Evolutionary conservation across 1,140 invertebrate species (phyloP).

Genomic region (Phortica variegata): DNA sequence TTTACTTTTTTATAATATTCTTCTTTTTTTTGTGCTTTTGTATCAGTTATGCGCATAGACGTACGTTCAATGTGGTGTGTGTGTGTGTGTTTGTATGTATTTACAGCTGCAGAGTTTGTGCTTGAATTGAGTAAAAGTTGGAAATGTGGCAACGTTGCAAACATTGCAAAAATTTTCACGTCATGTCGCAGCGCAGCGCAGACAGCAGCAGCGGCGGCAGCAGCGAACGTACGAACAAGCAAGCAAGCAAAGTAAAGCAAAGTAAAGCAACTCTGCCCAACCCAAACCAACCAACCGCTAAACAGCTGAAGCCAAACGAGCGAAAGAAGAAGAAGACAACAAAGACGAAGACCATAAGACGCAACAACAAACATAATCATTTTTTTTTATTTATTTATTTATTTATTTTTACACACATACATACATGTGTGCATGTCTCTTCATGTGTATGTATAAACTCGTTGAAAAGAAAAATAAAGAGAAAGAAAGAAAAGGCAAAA

Average conservation of each 20-base stretch:
- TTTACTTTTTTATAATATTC: too few relatives aligned
- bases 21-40: too few relatives aligned
- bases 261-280: too few relatives aligned
- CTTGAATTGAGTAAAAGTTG: conserved; percentile 7
- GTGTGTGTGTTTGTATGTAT: too few relatives aligned
- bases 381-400: not conserved
- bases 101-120: conserved; percentile 4
- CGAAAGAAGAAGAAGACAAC: not conserved
- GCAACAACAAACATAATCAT: not conserved
- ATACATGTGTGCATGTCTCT: conserved; percentile 2
- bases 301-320: too few relatives aligned
- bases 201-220: too few relatives aligned
- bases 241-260: too few relatives aligned
- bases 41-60: too few relatives aligned
- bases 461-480: not conserved
- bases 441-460: conserved; percentile 1
- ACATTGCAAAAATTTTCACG: too few relatives aligned
- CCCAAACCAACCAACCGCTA: too few relatives aligned
- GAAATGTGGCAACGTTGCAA: conserved; percentile 12
- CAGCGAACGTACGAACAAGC: too few relatives aligned
- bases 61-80: conserved; percentile 1
- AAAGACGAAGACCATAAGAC: not conserved
- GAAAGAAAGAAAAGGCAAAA: too few relatives aligned
- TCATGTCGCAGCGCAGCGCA: conserved; percentile 8
- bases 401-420: not conserved